Evolutionary conservation across 1,140 invertebrate species (phyloP).

Genomic region (Apis dorsata): DNA sequence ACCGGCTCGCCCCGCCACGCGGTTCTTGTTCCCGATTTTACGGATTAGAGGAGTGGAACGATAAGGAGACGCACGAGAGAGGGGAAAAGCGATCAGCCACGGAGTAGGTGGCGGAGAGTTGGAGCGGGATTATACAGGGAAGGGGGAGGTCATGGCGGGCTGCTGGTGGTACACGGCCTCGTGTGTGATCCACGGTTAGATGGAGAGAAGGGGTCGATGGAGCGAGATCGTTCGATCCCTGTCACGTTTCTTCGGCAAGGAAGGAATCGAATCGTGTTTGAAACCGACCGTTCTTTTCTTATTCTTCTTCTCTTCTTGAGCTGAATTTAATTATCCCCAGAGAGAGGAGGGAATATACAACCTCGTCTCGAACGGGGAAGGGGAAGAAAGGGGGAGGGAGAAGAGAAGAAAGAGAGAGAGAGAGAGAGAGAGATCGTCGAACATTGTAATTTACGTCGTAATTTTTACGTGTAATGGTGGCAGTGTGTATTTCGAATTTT

Average conservation of each 20-base stretch:
- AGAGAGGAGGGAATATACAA: no score
- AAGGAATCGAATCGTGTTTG: background rate
- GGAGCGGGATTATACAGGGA: background rate
- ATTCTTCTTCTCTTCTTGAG: background rate
- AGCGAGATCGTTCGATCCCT: constrained; percentile 44
- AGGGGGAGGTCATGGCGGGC: constrained; percentile 36
- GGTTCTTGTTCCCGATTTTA: constrained; percentile 68
- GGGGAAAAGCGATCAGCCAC: constrained; percentile 24
- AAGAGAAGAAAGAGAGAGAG: no score
- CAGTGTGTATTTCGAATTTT: no score
- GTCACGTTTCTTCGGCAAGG: background rate
- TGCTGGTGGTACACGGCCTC: constrained; percentile 42
- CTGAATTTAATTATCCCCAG: background rate
- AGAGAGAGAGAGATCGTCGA: no score
- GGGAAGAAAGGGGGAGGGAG: no score
- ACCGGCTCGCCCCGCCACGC: constrained; percentile 58
- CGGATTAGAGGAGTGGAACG: constrained; percentile 57
- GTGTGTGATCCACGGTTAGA: constrained; percentile 25
- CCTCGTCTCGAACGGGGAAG: background rate
- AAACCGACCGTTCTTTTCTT: no score
- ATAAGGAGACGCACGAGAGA: constrained; percentile 50
- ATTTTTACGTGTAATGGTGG: no score
- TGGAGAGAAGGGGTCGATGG: constrained; percentile 40
- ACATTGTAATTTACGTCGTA: no score
- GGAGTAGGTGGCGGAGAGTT: constrained; percentile 23